A percentile compares a stretch with the other conserved stretches of the same genome.
These are phyloP conservation scores for Chrysomela aeneicollis DNA, from an alignment of 2,888 invertebrate species.

Conservation along the genomic window DNA sequence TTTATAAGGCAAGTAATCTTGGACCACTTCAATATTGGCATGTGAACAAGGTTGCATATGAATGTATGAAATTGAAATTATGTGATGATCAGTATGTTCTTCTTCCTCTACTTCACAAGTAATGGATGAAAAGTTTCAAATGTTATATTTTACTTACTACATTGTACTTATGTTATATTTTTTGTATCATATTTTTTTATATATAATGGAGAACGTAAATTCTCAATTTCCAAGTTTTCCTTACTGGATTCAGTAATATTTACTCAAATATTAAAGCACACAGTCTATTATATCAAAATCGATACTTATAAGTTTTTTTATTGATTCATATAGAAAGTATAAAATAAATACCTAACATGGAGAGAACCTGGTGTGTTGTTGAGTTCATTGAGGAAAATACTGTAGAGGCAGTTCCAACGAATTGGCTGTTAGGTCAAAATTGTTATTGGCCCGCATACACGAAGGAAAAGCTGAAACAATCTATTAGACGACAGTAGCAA, in stretches of 20 bases:
- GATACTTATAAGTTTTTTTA: background rate
- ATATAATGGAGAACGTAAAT: background rate
- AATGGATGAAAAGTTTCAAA: background rate
- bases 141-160: background rate
- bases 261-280: background rate
- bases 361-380: slow-evolving; percentile 17
- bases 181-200: background rate
- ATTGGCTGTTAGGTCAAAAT: slow-evolving; percentile 19
- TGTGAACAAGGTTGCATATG: background rate
- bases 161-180: background rate
- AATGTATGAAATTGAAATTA: background rate
- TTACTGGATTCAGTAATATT: too few relatives aligned
- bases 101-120: slow-evolving; percentile 12
- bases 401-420: slow-evolving; percentile 21
- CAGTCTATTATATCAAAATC: background rate
- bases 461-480: slow-evolving; percentile 12
- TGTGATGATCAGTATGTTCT: slow-evolving; percentile 11
- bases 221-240: background rate
- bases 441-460: slow-evolving; percentile 23
- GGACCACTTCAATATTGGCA: background rate
- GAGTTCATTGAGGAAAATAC: slow-evolving; percentile 13
- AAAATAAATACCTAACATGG: background rate
- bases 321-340: background rate
- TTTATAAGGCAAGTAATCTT: slow-evolving; percentile 3
- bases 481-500: slow-evolving; percentile 18